A percentile compares a stretch with the other conserved stretches of the same genome.
phyloP scores from a whole-genome alignment of 2,113 vertebrate genomes.

The Myotis davidii region DNA sequence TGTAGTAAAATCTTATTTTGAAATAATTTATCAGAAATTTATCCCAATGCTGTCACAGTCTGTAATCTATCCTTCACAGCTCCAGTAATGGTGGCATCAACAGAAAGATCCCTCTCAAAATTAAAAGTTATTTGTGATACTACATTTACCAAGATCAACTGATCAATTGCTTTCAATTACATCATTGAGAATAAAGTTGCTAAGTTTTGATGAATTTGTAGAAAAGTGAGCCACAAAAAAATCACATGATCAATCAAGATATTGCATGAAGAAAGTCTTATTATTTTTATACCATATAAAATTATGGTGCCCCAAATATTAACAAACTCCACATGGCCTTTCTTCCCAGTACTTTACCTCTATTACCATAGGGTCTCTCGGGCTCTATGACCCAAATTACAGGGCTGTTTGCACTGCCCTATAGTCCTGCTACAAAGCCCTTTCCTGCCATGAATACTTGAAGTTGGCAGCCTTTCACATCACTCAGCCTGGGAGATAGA shows the following conservation, averaged over 20 bases:
- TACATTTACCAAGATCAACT: conserved; percentile 24
- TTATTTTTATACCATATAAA: background rate
- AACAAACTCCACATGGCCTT: background rate
- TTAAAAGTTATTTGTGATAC: conserved; percentile 35
- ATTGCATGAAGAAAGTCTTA: conserved; percentile 1
- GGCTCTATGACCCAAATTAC: background rate
- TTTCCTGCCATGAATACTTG: background rate
- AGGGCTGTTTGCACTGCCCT: background rate
- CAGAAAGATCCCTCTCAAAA: conserved; percentile 30
- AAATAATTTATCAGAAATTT: conserved; percentile 63
- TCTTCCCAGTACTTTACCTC: background rate
- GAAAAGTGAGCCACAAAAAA: conserved; percentile 24
- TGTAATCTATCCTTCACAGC: background rate
- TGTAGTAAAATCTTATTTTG: conserved; percentile 50
- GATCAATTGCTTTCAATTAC: background rate
- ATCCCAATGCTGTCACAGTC: background rate
- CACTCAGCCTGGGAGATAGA: background rate
- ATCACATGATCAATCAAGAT: background rate
- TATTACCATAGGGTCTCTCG: background rate
- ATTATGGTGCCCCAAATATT: background rate
- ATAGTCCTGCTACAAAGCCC: background rate
- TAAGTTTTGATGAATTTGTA: conserved; percentile 41
- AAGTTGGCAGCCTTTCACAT: background rate
- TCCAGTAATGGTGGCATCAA: background rate
- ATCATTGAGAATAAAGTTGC: conserved; percentile 40